Conservation (phyloP, 1,140 invertebrate genomes). For the Eupristina koningsbergeri region DNA sequence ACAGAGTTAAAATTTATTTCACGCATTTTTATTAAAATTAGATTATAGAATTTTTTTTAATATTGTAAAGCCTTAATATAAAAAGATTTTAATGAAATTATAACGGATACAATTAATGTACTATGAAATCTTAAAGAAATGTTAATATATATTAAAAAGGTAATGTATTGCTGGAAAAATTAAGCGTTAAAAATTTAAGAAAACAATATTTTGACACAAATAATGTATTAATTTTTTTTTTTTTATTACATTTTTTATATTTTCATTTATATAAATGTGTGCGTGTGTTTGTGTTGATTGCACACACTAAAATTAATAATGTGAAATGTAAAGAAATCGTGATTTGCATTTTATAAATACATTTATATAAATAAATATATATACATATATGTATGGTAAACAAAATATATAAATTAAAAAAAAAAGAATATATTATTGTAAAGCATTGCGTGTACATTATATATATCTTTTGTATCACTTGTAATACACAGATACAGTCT, state of each 20-base stretch:
- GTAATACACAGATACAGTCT: slow-evolving; percentile 1
- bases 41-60: not conserved
- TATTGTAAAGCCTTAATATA: not conserved
- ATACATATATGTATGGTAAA: slow-evolving; percentile 47
- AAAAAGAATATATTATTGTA: slow-evolving; percentile 33
- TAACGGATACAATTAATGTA: not conserved
- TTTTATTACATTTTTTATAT: not conserved
- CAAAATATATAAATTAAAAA: slow-evolving; percentile 29
- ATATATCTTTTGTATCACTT: slow-evolving; percentile 47
- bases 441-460: slow-evolving; percentile 35
- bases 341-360: slow-evolving; percentile 51
- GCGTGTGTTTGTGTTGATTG: slow-evolving; percentile 32
- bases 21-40: not conserved
- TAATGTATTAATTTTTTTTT: not conserved
- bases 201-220: not conserved
- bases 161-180: not conserved
- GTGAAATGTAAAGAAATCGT: not conserved
- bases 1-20: not conserved
- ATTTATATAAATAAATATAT: slow-evolving; percentile 50
- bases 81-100: not conserved
- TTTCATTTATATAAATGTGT: slow-evolving; percentile 35
- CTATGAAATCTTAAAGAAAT: not conserved
- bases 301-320: slow-evolving; percentile 29
- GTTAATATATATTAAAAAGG: not conserved
- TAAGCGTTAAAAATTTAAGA: not conserved